Evolutionary conservation across 2,888 invertebrate species (phyloP).

Genomic region (Tipula vernalis): DNA sequence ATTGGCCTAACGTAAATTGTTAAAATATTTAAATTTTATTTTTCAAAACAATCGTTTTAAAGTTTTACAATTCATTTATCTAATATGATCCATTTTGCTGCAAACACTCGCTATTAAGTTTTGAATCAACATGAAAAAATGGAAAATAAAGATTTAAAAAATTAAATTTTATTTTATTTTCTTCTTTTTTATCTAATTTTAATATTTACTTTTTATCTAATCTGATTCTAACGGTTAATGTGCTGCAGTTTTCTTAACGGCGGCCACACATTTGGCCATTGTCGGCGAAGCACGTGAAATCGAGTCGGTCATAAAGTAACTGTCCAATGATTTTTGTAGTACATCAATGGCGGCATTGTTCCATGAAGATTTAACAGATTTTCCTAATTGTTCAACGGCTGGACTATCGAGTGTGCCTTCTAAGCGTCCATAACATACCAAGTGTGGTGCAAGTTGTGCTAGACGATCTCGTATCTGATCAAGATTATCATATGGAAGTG

Average conservation of each 20-base stretch:
- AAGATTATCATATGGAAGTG: constrained; percentile 78
- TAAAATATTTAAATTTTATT: neutral
- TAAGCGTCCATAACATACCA: constrained; percentile 70
- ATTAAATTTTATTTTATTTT: neutral
- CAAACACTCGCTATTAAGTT: neutral
- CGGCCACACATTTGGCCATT: constrained; percentile 96
- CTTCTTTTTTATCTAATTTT: neutral
- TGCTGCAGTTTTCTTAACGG: constrained; percentile 51
- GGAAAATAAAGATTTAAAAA: neutral
- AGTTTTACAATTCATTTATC: neutral
- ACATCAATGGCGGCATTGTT: constrained; percentile 51
- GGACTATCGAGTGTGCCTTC: constrained; percentile 75
- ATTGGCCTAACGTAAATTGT: neutral
- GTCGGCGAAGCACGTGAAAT: constrained; percentile 94
- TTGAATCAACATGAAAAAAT: neutral
- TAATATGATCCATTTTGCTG: neutral
- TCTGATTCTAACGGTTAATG: neutral
- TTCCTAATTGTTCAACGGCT: constrained; percentile 62
- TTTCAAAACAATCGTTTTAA: neutral
- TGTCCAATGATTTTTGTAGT: constrained; percentile 63
- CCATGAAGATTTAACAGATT: constrained; percentile 39
- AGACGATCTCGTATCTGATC: constrained; percentile 72
- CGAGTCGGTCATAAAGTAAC: constrained; percentile 90
- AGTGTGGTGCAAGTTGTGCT: constrained; percentile 76
- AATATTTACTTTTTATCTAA: neutral